Percentiles rank a stretch among this genome's conserved stretches.
Conservation (phyloP, 2,888 invertebrate genomes). For the Vanessa cardui region DNA sequence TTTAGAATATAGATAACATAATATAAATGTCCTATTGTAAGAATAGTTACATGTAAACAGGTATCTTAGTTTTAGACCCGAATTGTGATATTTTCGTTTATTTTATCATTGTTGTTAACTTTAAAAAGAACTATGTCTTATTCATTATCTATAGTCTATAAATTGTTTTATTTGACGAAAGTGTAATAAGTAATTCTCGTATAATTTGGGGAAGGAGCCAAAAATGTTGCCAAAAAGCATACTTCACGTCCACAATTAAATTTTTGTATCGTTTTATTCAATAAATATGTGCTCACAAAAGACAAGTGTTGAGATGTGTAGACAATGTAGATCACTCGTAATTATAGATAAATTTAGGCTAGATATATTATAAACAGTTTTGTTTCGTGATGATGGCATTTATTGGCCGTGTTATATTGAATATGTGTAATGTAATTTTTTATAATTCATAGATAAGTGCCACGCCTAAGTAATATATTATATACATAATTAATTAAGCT, state of each 20-base stretch:
- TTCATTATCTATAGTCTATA: conserved; percentile 23
- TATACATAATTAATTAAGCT: conserved; percentile 70
- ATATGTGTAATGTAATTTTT: conserved; percentile 68
- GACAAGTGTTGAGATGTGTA: conserved; percentile 67
- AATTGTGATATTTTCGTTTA: conserved; percentile 70
- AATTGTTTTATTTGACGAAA: conserved; percentile 22
- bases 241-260: conserved; percentile 62
- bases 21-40: conserved; percentile 22
- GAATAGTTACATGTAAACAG: conserved; percentile 46
- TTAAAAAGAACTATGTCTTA: conserved; percentile 20
- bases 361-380: conserved; percentile 49
- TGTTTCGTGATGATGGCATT: conserved; percentile 78
- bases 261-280: conserved; percentile 50
- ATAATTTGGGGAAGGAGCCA: conserved; percentile 74
- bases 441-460: conserved; percentile 76
- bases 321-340: conserved; percentile 40
- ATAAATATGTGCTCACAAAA: conserved; percentile 74
- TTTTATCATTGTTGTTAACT: conserved; percentile 39
- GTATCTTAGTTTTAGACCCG: conserved; percentile 62
- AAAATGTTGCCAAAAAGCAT: conserved; percentile 77
- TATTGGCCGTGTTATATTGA: conserved; percentile 72
- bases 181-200: conserved; percentile 28
- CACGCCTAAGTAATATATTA: conserved; percentile 74
- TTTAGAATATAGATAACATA: conserved; percentile 27
- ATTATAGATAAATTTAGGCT: conserved; percentile 46